Percentiles rank a stretch among this genome's conserved stretches.
These are phyloP conservation scores for Nesogale talazaci DNA, from an alignment of 2,113 vertebrate genomes.

Conservation along the genomic window DNA sequence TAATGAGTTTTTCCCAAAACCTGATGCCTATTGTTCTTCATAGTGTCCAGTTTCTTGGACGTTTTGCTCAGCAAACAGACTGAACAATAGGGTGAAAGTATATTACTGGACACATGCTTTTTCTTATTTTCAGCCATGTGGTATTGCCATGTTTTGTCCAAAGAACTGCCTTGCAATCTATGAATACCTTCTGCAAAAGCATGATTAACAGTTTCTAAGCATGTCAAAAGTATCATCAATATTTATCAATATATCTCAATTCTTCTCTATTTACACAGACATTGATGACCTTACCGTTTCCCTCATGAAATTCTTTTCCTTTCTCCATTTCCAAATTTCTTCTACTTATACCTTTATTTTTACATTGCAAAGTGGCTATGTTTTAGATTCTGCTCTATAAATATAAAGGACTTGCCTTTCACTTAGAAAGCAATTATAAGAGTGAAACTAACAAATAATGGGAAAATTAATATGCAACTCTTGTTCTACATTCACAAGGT, in stretches of 20 bases:
- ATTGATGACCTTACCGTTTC: rapidly evolving
- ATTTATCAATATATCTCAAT: background rate
- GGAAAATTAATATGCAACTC: background rate
- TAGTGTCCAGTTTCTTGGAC: no score
- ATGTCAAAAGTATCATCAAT: background rate
- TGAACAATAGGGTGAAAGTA: background rate
- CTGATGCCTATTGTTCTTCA: no score
- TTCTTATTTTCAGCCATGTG: background rate
- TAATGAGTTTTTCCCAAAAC: background rate
- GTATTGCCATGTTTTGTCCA: background rate
- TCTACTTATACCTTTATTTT: background rate
- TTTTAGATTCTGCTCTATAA: slow-evolving; percentile 4
- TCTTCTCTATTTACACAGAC: background rate
- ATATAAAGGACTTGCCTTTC: background rate
- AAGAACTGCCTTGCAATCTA: background rate
- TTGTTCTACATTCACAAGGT: background rate
- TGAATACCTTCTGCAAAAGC: background rate
- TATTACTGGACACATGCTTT: background rate
- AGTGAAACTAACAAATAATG: background rate
- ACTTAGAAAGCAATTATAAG: slow-evolving; percentile 5
- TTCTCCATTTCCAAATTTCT: background rate
- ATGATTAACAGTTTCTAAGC: background rate
- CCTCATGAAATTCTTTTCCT: background rate
- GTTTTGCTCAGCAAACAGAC: background rate
- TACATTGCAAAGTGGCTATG: background rate